Percentiles rank a stretch among this genome's conserved stretches.
Conservation (phyloP, 2,113 vertebrate genomes). For the Brachionichthys hirsutus region DNA sequence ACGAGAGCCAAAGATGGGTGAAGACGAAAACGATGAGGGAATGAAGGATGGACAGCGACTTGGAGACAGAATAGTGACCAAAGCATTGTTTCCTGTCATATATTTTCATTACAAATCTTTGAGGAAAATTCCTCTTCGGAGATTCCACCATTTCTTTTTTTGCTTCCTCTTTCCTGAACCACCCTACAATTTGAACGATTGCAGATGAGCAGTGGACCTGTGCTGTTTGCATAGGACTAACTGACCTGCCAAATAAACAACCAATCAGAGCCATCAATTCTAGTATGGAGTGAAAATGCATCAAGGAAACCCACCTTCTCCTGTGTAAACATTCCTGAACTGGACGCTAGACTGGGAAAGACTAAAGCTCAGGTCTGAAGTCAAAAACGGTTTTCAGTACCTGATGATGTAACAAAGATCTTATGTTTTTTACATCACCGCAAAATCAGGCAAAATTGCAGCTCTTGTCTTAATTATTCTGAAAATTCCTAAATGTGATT, state of each 20-base stretch:
- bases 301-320: background rate
- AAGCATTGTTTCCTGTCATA: background rate
- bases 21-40: slow-evolving; percentile 9
- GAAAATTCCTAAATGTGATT: too few relatives aligned
- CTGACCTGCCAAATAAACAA: background rate
- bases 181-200: too few relatives aligned
- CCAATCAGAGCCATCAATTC: too few relatives aligned
- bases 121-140: background rate
- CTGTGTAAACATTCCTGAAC: background rate
- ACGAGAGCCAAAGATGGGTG: background rate
- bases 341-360: background rate
- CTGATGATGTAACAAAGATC: too few relatives aligned
- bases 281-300: too few relatives aligned
- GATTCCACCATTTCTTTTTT: background rate
- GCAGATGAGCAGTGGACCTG: background rate
- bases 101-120: background rate
- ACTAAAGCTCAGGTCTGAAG: too few relatives aligned
- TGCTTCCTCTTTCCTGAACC: too few relatives aligned
- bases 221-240: background rate
- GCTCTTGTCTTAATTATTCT: too few relatives aligned
- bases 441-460: too few relatives aligned
- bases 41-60: slow-evolving; percentile 6
- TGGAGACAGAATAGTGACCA: slow-evolving; percentile 7
- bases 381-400: too few relatives aligned
- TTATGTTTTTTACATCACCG: too few relatives aligned